A percentile compares a stretch with the other conserved stretches of the same genome.
Conservation (phyloP, 1,140 invertebrate species). For the Drosophila insularis region DNA sequence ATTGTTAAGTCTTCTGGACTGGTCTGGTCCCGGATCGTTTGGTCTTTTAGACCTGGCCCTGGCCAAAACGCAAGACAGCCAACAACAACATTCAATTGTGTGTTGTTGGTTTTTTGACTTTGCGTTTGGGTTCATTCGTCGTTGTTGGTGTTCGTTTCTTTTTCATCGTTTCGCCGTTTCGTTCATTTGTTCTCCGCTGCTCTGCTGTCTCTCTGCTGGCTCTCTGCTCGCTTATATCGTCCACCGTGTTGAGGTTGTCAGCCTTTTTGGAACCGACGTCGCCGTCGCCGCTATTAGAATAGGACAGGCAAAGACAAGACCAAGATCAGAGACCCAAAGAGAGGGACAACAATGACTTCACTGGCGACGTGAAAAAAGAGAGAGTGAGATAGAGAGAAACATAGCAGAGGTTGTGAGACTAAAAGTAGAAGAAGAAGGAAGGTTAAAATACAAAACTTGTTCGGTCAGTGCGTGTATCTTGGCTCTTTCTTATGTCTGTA, state of each 20-base stretch:
- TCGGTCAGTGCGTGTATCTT: slow-evolving; percentile 70
- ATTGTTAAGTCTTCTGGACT: slow-evolving; percentile 3
- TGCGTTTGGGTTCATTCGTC: slow-evolving; percentile 40
- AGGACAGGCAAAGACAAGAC: slow-evolving; percentile 67
- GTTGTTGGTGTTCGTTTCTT: slow-evolving; percentile 23
- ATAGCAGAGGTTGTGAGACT: slow-evolving; percentile 12
- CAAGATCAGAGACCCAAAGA: slow-evolving; percentile 35
- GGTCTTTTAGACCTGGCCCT: slow-evolving; percentile 36
- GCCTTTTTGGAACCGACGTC: slow-evolving; percentile 57
- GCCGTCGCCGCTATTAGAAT: slow-evolving; percentile 51
- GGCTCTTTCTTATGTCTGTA: slow-evolving; percentile 25
- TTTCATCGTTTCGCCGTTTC: slow-evolving; percentile 38
- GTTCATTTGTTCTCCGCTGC: slow-evolving; percentile 55
- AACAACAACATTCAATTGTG: slow-evolving; percentile 54
- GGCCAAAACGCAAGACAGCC: slow-evolving; percentile 43
- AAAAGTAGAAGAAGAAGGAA: slow-evolving; percentile 23
- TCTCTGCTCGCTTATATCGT: slow-evolving; percentile 33
- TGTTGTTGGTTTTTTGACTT: slow-evolving; percentile 27
- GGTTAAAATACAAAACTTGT: slow-evolving; percentile 62
- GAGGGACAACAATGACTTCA: background rate
- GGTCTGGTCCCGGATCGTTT: background rate
- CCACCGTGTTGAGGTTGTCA: slow-evolving; percentile 58
- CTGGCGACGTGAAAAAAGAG: background rate
- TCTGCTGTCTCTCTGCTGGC: background rate
- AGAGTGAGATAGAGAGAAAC: background rate